These are phyloP conservation scores for Chrysolina haemoptera DNA, from an alignment of 2,888 invertebrate genomes.

Conservation along the genomic window DNA sequence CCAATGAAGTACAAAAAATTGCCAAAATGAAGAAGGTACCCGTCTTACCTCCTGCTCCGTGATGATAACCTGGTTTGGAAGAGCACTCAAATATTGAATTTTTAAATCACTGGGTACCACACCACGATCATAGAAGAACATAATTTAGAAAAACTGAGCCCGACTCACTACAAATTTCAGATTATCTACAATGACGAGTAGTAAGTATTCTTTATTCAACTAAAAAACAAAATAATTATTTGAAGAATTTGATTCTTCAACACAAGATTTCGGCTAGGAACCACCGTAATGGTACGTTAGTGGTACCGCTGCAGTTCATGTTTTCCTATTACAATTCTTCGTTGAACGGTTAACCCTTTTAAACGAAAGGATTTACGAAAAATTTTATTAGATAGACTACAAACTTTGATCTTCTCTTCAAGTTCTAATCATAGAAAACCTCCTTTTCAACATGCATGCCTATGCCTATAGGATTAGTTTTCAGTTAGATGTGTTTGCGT, in stretches of 20 bases:
- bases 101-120: slow-evolving; percentile 23
- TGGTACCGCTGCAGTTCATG: neutral
- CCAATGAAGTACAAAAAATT: neutral
- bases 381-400: neutral
- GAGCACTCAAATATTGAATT: slow-evolving; percentile 28
- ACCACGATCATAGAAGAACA: slow-evolving; percentile 7
- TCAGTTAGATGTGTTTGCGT: neutral
- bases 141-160: neutral
- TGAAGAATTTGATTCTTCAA: too few species aligned
- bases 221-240: too few species aligned
- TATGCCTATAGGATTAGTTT: slow-evolving; percentile 8
- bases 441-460: slow-evolving; percentile 2
- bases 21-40: slow-evolving; percentile 8
- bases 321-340: neutral
- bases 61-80: slow-evolving; percentile 3
- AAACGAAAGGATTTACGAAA: neutral
- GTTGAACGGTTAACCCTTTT: slow-evolving; percentile 16
- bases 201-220: too few species aligned
- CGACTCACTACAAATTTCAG: neutral
- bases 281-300: neutral
- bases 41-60: neutral
- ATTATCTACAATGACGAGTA: too few species aligned
- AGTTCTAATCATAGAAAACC: slow-evolving; percentile 2
- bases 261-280: neutral
- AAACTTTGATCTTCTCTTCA: neutral